Evolutionary conservation across 2,113 vertebrate genomes (phyloP).

Genomic region (Cynopterus brachyotis): DNA sequence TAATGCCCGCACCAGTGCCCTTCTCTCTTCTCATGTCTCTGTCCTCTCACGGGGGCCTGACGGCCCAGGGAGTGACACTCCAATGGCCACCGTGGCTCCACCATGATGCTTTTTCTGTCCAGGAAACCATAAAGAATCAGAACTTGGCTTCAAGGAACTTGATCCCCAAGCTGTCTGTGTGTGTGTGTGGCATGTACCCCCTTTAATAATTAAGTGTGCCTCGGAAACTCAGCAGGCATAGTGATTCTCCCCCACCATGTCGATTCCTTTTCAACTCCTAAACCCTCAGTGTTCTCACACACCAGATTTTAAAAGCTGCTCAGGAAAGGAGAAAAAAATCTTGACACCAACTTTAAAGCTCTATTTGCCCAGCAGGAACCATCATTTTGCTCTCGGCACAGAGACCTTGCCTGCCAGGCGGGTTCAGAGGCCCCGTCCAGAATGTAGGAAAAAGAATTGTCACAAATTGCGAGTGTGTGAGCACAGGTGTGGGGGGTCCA

Average conservation of each 20-base stretch:
- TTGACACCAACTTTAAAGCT: slow-evolving; percentile 38
- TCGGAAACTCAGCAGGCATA: not conserved
- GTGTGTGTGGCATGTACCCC: not conserved
- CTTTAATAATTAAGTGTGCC: not conserved
- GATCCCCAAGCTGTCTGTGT: not conserved
- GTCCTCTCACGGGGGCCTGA: not conserved
- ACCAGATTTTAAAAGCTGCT: slow-evolving; percentile 42
- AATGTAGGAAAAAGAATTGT: not conserved
- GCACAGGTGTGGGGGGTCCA: not conserved
- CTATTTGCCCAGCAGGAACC: slow-evolving; percentile 7
- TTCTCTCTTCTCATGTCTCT: not conserved
- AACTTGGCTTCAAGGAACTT: not conserved
- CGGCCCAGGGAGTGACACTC: not conserved
- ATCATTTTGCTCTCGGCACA: not conserved
- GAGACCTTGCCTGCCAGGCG: not conserved
- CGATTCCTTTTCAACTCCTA: slow-evolving; percentile 4
- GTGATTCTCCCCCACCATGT: not conserved
- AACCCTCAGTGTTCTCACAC: not conserved
- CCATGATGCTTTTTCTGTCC: not conserved
- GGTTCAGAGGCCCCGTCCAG: not conserved
- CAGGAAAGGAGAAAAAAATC: not conserved
- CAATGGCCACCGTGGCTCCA: not conserved
- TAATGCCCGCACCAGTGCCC: fast-evolving
- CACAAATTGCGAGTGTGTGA: not conserved
- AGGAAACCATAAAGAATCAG: not conserved